A percentile compares a stretch with the other conserved stretches of the same genome.
Evolutionary conservation across 1,140 invertebrate species (phyloP).

Genomic region (Hycleus phaleratus): DNA sequence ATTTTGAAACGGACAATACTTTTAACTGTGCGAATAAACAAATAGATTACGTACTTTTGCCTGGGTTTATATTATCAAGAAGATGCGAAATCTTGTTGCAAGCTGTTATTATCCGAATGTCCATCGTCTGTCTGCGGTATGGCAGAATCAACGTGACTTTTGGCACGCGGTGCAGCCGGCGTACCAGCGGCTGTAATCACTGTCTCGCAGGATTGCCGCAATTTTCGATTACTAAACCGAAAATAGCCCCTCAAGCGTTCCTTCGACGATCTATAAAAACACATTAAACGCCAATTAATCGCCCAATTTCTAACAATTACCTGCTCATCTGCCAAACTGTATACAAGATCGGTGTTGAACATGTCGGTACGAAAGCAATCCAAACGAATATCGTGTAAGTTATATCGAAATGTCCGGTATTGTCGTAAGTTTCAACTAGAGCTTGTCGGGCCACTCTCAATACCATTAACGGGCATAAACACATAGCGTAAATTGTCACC

Average conservation of each 20-base stretch:
- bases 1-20: no score
- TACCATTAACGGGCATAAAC: slow-evolving; percentile 60
- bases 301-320: slow-evolving; percentile 35
- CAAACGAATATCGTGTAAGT: slow-evolving; percentile 62
- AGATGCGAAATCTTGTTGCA: slow-evolving; percentile 8
- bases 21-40: no score
- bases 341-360: slow-evolving; percentile 57
- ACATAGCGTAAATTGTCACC: slow-evolving; percentile 57
- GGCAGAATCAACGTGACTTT: slow-evolving; percentile 6
- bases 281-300: neutral
- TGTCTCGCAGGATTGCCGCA: slow-evolving; percentile 30
- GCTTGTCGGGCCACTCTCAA: slow-evolving; percentile 57
- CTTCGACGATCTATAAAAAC: slow-evolving; percentile 46
- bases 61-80: slow-evolving; percentile 13
- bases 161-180: slow-evolving; percentile 9
- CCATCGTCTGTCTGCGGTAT: slow-evolving; percentile 9
- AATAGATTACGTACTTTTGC: slow-evolving; percentile 2
- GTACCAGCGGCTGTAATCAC: slow-evolving; percentile 24
- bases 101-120: slow-evolving; percentile 19
- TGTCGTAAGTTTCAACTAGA: slow-evolving; percentile 61
- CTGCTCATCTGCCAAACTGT: slow-evolving; percentile 57
- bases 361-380: slow-evolving; percentile 61
- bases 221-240: slow-evolving; percentile 44
- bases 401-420: slow-evolving; percentile 59
- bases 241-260: slow-evolving; percentile 57